Evolutionary conservation across 2,888 invertebrate species (phyloP), one percentile per base, ranked within the genome.

Genomic region (Harpagoxenus sublaevis): DNA sequence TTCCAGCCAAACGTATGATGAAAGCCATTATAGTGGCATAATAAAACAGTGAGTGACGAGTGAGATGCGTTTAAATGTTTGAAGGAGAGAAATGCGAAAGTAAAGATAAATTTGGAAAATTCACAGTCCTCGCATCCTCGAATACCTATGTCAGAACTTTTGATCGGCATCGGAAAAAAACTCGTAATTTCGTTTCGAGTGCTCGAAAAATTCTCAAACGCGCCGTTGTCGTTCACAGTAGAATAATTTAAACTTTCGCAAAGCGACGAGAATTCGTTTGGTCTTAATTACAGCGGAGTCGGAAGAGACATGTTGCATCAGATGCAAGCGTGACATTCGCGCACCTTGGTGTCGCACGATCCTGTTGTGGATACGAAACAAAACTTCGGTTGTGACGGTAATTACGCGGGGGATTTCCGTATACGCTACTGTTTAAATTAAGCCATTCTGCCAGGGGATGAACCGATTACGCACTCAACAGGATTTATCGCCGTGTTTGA

Each of bases 241-340:
- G 86, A 84, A 88, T 88, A 90, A 91, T 91, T 87, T 84, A 83
- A 91, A 91, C 86, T 92, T 90, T 86, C 73, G 42, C 77, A 75
- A 68, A 71, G 75, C 82, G 62, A 8, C 74, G 74, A 77, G 75
- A 83, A 86, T 73, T 35, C 73, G 45, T 81, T 84, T 71, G 35
- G 66, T 63, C 57, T 87, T 89, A 88, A 90, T 89, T 90, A 85
- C 86, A 62, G 62, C 71, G 51, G 66, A 60, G 73, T 57, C 23
- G 51, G 35, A 48, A 23, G 66, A 74, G 82, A 73, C 51, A 45
- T 42, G 42, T 63, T 51, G 83, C 53, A 3, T 53, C 65, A 45
- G 65, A 60, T 8, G 39, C 42, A 31, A 39, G 45, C 15, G 23
- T 48, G 53, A 62, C 74, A 31, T 53, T 45, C 60, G 55, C 23